Base-by-base conservation (phyloP, 2,888 invertebrate species). In the Balanococcus diminutus region DNA sequence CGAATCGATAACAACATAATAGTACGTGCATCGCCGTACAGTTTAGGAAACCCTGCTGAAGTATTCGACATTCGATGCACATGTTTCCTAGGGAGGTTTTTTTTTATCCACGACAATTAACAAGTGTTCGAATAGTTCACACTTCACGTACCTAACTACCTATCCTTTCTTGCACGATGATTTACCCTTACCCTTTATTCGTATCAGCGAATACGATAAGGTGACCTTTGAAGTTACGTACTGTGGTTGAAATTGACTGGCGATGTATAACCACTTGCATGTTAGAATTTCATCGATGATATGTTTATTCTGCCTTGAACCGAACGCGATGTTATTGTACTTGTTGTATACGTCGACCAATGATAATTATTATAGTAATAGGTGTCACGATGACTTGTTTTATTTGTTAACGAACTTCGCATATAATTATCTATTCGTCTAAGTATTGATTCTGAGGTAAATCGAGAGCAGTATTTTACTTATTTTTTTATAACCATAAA, bases 261-360 rank as follows among this genome's bases (percentile, higher is more conserved):
- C 16, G 9, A 25, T 61, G 22, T 28, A 4, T 28, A 5, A n/a
- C n/a, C n/a, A n/a, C n/a, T n/a, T n/a, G n/a, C n/a, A n/a, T 14
- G 28, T 67, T 67, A 28, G 8, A 67, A 67, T 67, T 67, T 67
- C 28, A 67, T 67, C 67, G 67, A 28, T 14, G 67, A 16, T 67
- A 67, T 28, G 56, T 56, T 67, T 67, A 28, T 67, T 67, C 67
- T 67, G 67, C 67, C 67, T 67, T 67, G 67, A 67, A 67, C 67
- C 28, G 28, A 28, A 67, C 28, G 14, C 61, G 5, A 28, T 67
- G 67, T 16, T 67, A 28, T 67, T 67, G 67, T 67, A 67, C 67
- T 67, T 19, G 67, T 67, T 14, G 67, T 67, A 28, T 28, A 28
- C 19, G 28, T 28, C 67, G 67, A 67, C 67, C 28, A 67, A 67